A percentile compares a stretch with the other conserved stretches of the same genome.
Conservation (phyloP, 2,113 vertebrate species). For the Geothlypis trichas region DNA sequence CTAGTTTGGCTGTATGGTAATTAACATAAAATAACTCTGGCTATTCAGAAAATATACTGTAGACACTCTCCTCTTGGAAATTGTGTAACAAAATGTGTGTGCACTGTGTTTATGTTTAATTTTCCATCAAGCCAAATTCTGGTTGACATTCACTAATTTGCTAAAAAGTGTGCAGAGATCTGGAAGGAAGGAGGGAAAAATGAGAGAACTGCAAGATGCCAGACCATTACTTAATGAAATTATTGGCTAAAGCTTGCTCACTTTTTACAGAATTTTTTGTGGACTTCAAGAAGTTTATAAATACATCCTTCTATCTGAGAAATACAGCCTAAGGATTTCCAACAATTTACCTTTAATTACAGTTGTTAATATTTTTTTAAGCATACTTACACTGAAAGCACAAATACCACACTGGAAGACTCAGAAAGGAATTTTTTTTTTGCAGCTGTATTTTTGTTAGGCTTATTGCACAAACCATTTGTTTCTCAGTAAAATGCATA, state of each 20-base stretch:
- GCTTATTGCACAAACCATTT: neutral
- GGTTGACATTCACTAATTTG: neutral
- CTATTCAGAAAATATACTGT: neutral
- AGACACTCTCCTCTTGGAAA: neutral
- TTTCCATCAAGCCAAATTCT: neutral
- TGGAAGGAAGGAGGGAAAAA: neutral
- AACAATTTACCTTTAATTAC: neutral
- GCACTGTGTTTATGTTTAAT: neutral
- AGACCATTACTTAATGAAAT: neutral
- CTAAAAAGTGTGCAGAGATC: neutral
- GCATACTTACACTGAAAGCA: neutral
- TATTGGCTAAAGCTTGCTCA: neutral
- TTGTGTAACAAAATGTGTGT: accelerated
- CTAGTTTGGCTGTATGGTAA: neutral
- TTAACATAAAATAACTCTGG: neutral
- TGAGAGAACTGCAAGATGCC: neutral
- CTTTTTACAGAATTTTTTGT: neutral
- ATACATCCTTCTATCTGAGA: neutral
- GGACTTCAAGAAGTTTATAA: neutral
- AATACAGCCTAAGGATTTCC: neutral
- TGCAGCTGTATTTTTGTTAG: neutral
- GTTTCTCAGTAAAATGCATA: neutral
- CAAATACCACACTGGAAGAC: neutral
- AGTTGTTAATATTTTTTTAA: neutral
- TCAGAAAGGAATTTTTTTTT: neutral